Conservation (phyloP, 2,888 invertebrate genomes). For the Clivina fossor region DNA sequence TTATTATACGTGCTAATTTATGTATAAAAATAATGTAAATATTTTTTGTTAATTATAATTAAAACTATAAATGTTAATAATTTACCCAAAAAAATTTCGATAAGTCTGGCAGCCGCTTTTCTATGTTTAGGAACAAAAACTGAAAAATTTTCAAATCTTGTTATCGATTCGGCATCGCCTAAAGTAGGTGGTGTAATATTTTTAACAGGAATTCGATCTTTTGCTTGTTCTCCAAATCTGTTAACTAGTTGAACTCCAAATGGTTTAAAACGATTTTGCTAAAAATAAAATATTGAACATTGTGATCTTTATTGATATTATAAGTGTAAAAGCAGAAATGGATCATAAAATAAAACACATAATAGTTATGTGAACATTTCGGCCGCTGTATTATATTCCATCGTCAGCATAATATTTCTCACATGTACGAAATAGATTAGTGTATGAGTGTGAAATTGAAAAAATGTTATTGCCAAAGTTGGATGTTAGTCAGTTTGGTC, state of each 20-base stretch:
- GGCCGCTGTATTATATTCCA: too few relatives aligned
- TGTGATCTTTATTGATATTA: conserved; percentile 1
- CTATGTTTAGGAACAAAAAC: conserved; percentile 75
- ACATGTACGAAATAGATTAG: too few relatives aligned
- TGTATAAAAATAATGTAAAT: conserved; percentile 2
- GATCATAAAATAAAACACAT: too few relatives aligned
- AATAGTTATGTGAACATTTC: too few relatives aligned
- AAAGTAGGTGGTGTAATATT: conserved; percentile 61
- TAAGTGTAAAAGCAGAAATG: background rate
- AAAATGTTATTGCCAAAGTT: too few relatives aligned
- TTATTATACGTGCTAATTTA: too few relatives aligned
- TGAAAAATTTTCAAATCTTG: conserved; percentile 67
- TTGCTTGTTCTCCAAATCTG: conserved; percentile 62
- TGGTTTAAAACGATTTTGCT: conserved; percentile 59
- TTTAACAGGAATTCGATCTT: conserved; percentile 58
- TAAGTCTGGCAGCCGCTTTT: conserved; percentile 68
- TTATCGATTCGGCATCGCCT: conserved; percentile 43
- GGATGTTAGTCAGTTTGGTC: too few relatives aligned
- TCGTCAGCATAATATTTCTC: too few relatives aligned
- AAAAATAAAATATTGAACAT: conserved; percentile 31
- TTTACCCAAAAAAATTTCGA: conserved; percentile 68
- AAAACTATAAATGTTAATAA: conserved; percentile 23
- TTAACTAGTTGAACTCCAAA: conserved; percentile 63
- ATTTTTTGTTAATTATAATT: background rate
- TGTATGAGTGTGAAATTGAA: too few relatives aligned